These are phyloP conservation scores for Maniola jurtina DNA, from an alignment of 1,140 invertebrate genomes.

Conservation along the genomic window DNA sequence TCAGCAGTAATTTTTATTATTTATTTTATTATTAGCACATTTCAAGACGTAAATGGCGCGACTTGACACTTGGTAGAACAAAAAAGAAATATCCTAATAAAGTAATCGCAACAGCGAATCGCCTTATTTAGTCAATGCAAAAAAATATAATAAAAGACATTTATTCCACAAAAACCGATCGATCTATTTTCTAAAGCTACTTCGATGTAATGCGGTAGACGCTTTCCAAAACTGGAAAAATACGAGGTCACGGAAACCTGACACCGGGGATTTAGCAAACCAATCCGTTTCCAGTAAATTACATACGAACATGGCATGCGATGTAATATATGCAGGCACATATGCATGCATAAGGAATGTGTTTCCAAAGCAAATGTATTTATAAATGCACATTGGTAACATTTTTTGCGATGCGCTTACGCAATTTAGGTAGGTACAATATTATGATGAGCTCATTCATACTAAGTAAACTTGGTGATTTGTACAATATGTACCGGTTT, in stretches of 20 bases:
- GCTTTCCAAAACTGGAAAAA: constrained; percentile 28
- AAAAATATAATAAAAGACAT: not conserved
- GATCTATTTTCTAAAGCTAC: constrained; percentile 4
- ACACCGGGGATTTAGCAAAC: constrained; percentile 31
- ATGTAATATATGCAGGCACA: constrained; percentile 26
- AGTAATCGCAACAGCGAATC: constrained; percentile 1
- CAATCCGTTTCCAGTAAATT: constrained; percentile 32
- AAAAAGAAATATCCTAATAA: not conserved
- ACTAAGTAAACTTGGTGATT: constrained; percentile 35
- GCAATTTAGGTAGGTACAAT: constrained; percentile 42
- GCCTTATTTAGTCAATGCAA: not conserved
- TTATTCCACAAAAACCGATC: constrained; percentile 1
- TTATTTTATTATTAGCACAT: too few relatives aligned
- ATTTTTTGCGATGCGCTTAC: constrained; percentile 40
- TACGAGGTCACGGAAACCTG: constrained; percentile 30
- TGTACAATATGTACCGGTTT: constrained; percentile 30
- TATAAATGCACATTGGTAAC: constrained; percentile 32
- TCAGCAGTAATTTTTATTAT: too few relatives aligned
- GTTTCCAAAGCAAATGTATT: constrained; percentile 34
- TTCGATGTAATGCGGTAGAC: not conserved
- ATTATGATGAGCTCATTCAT: constrained; percentile 45
- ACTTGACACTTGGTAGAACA: not conserved
- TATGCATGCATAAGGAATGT: constrained; percentile 29
- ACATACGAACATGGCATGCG: constrained; percentile 24
- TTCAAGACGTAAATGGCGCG: too few relatives aligned